Percentiles rank a stretch among this genome's conserved stretches.
Evolutionary conservation across 2,113 vertebrate species (phyloP).

Genomic region (Sterna hirundo): DNA sequence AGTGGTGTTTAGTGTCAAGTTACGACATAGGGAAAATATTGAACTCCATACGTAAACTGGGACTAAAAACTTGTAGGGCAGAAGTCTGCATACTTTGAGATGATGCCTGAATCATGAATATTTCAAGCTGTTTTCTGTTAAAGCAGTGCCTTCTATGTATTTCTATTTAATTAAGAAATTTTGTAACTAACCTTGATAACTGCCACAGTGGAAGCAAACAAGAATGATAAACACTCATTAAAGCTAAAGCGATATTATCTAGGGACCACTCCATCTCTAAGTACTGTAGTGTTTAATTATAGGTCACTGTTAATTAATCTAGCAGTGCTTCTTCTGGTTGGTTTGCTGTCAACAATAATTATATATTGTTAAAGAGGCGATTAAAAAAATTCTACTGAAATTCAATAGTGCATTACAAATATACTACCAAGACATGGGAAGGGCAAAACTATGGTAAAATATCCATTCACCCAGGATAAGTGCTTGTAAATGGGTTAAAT

Average conservation of each 20-base stretch:
- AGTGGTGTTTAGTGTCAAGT: background rate
- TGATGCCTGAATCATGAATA: background rate
- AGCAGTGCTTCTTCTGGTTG: constrained; percentile 42
- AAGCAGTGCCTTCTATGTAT: background rate
- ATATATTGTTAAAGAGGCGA: constrained; percentile 49
- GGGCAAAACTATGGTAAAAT: background rate
- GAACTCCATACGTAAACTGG: background rate
- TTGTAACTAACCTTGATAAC: constrained; percentile 30
- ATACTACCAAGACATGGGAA: background rate
- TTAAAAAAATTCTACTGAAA: constrained; percentile 3
- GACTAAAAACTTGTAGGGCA: background rate
- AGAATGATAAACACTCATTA: constrained; percentile 61
- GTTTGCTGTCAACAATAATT: constrained; percentile 59
- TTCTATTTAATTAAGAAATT: constrained; percentile 56
- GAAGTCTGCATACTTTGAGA: background rate
- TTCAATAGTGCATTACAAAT: constrained; percentile 18
- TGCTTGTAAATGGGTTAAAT: background rate
- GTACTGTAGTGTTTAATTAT: constrained; percentile 64
- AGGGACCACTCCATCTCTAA: constrained; percentile 49
- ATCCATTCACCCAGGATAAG: background rate
- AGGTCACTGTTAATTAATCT: constrained; percentile 69
- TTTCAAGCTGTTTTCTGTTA: constrained; percentile 30
- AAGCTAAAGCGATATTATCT: constrained; percentile 44
- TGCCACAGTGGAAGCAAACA: constrained; percentile 33
- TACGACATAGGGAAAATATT: background rate